A percentile compares a stretch with the other conserved stretches of the same genome.
Evolutionary conservation across 2,113 vertebrate species (phyloP).

Genomic region (Paramisgurnus dabryanus): DNA sequence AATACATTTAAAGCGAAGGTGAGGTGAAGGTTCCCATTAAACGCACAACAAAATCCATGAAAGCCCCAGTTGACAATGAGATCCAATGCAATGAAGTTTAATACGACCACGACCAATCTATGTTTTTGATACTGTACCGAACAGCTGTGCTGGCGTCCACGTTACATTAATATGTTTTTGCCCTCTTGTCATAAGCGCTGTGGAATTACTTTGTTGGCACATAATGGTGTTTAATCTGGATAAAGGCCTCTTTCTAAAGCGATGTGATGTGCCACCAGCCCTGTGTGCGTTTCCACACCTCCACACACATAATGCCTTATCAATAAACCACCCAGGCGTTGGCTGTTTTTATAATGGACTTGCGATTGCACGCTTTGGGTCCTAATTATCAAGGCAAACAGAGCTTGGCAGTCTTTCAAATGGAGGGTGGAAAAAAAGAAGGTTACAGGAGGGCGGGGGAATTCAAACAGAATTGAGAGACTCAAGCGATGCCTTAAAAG

Average conservation of each 20-base stretch:
- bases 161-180: constrained; percentile 58
- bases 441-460: constrained; percentile 36
- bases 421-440: constrained; percentile 57
- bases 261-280: constrained; percentile 67
- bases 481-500: constrained; percentile 44
- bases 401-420: constrained; percentile 69
- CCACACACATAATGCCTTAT: constrained; percentile 77
- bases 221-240: constrained; percentile 71
- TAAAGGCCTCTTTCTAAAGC: constrained; percentile 42
- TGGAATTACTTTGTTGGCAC: constrained; percentile 65
- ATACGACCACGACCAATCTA: not conserved
- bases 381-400: constrained; percentile 77
- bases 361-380: constrained; percentile 70
- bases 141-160: constrained; percentile 48
- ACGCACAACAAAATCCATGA: not conserved
- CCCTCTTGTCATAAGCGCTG: constrained; percentile 55
- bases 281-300: constrained; percentile 70
- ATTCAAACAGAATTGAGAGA: constrained; percentile 47
- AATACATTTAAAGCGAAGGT: no score
- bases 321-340: constrained; percentile 78
- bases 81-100: constrained; percentile 52
- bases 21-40: no score
- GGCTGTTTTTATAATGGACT: constrained; percentile 81
- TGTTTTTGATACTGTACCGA: constrained; percentile 9
- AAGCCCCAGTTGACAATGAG: constrained; percentile 52